These are phyloP conservation scores for Chroicocephalus ridibundus DNA, from an alignment of 2,113 vertebrate genomes.

Conservation along the genomic window DNA sequence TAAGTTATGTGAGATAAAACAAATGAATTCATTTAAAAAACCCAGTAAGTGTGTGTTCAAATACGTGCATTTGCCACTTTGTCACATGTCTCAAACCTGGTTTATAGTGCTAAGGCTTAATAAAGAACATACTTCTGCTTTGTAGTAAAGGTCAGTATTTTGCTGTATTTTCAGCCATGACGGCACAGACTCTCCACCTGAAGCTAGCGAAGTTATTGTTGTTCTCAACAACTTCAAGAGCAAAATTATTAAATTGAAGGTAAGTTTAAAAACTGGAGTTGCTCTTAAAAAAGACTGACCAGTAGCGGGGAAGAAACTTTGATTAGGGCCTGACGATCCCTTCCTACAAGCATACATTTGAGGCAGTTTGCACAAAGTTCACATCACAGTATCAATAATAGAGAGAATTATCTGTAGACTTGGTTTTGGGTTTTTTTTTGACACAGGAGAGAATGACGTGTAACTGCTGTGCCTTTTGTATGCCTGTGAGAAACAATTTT, in stretches of 20 bases:
- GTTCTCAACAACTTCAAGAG: slow-evolving; percentile 96
- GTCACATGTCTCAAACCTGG: not conserved
- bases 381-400: not conserved
- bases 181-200: slow-evolving; percentile 92
- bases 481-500: not conserved
- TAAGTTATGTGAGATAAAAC: not conserved
- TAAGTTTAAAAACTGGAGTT: slow-evolving; percentile 51
- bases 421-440: not conserved
- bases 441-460: not conserved
- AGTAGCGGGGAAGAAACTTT: not conserved
- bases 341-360: not conserved
- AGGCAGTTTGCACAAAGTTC: not conserved
- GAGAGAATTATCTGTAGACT: not conserved
- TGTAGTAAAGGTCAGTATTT: not conserved
- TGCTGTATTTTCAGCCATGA: slow-evolving; percentile 83
- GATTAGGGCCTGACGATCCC: not conserved
- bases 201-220: slow-evolving; percentile 86
- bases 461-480: not conserved
- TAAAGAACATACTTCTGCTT: not conserved
- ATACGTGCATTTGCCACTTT: not conserved
- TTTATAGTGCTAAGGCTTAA: not conserved
- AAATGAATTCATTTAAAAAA: not conserved
- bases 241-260: slow-evolving; percentile 98
- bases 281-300: not conserved
- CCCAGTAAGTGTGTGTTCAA: not conserved